phyloP scores from a whole-genome alignment of 2,888 invertebrate species.

The Vandiemenella viatica region DNA sequence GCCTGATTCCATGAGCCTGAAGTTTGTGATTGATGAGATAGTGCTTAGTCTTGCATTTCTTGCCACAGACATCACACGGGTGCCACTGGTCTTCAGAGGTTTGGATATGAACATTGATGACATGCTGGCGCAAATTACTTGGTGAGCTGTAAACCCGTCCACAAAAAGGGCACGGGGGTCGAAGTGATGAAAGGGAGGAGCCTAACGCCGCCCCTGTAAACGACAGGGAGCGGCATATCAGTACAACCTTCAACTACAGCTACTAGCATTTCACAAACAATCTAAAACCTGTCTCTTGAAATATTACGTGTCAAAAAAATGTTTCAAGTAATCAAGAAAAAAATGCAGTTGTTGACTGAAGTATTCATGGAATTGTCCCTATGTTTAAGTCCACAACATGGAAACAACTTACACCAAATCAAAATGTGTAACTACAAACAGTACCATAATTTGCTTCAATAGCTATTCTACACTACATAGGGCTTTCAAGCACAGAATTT shows the following conservation, averaged over 20 bases:
- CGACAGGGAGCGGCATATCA: conserved; percentile 15
- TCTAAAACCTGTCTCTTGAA: too few species aligned
- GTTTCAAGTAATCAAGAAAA: too few species aligned
- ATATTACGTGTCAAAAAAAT: too few species aligned
- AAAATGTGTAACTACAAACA: too few species aligned
- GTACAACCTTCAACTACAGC: background rate
- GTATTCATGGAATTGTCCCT: too few species aligned
- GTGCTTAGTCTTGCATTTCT: conserved; percentile 20
- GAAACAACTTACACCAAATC: too few species aligned
- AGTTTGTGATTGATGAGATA: conserved; percentile 20
- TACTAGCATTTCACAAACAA: too few species aligned
- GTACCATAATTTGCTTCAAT: too few species aligned
- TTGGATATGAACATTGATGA: conserved; percentile 48
- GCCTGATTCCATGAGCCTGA: conserved; percentile 18
- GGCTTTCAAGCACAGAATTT: too few species aligned
- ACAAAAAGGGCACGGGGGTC: conserved; percentile 54
- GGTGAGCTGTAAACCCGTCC: conserved; percentile 55
- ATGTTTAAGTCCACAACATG: too few species aligned
- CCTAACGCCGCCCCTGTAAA: conserved; percentile 15
- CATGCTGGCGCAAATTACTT: conserved; percentile 50
- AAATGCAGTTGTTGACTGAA: too few species aligned
- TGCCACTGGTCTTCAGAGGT: conserved; percentile 28
- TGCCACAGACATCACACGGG: conserved; percentile 24
- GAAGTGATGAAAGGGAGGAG: conserved; percentile 22
- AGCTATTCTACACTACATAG: too few species aligned